These are phyloP conservation scores for Dasysyrphus tricinctus DNA, from an alignment of 2,888 invertebrate species.

Conservation along the genomic window DNA sequence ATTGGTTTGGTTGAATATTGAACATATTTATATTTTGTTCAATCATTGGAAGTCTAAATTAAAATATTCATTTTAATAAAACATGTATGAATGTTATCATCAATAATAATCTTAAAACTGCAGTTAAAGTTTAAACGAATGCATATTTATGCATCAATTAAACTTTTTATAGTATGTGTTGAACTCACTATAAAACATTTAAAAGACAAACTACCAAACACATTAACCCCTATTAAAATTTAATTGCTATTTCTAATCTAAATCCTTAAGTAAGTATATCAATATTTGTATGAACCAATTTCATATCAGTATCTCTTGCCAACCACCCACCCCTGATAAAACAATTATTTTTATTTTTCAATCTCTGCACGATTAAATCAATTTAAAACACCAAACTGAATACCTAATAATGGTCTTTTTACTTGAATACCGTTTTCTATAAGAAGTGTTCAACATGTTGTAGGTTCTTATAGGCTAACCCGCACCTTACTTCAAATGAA, in stretches of 20 bases:
- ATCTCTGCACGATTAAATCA: slow-evolving; percentile 45
- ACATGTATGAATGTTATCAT: background rate
- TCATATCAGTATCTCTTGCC: slow-evolving; percentile 56
- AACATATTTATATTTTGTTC: no score
- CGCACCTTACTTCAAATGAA: slow-evolving; percentile 29
- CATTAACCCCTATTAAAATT: slow-evolving; percentile 49
- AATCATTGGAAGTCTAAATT: no score
- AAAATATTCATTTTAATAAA: no score
- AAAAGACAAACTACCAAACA: slow-evolving; percentile 23
- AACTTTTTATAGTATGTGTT: slow-evolving; percentile 1
- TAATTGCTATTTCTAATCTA: slow-evolving; percentile 48
- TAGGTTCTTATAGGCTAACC: slow-evolving; percentile 23
- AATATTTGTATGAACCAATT: slow-evolving; percentile 13
- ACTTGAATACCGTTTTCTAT: slow-evolving; percentile 54
- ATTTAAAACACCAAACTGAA: slow-evolving; percentile 38
- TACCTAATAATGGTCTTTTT: slow-evolving; percentile 6
- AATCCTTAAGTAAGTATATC: slow-evolving; percentile 20
- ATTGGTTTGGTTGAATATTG: no score
- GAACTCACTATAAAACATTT: slow-evolving; percentile 16
- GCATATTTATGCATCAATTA: slow-evolving; percentile 5
- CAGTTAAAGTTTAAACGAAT: slow-evolving; percentile 5
- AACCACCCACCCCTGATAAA: slow-evolving; percentile 1
- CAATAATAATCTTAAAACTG: background rate
- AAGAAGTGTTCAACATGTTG: slow-evolving; percentile 19
- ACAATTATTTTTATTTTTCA: slow-evolving; percentile 26